Evolutionary conservation across 2,113 vertebrate genomes (phyloP).

Genomic region (Poeciliopsis turrubarensis): DNA sequence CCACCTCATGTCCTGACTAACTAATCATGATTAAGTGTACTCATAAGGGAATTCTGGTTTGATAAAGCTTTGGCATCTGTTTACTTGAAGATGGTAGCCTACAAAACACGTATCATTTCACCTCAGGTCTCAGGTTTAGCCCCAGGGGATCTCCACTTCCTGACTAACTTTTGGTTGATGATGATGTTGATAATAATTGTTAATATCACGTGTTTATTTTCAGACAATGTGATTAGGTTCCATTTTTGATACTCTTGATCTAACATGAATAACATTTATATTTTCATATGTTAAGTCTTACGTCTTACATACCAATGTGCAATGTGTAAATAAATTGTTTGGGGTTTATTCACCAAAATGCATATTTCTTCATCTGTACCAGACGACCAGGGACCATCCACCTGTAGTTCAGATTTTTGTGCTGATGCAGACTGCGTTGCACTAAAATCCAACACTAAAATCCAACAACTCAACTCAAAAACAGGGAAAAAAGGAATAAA

Average conservation of each 20-base stretch:
- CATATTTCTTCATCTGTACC: too few relatives aligned
- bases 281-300: not conserved
- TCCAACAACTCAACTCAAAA: too few relatives aligned
- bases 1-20: not conserved
- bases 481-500: too few relatives aligned
- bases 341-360: too few relatives aligned
- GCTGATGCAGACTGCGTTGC: too few relatives aligned
- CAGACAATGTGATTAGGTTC: not conserved
- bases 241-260: not conserved
- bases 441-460: too few relatives aligned
- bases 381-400: too few relatives aligned
- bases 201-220: not conserved
- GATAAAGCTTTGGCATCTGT: slow-evolving; percentile 1
- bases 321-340: too few relatives aligned
- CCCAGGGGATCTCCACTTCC: not conserved
- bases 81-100: not conserved
- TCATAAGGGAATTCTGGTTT: slow-evolving; percentile 8
- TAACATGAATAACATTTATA: not conserved
- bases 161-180: not conserved
- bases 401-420: too few relatives aligned
- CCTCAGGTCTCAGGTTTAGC: not conserved
- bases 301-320: not conserved
- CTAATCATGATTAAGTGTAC: slow-evolving; percentile 15
- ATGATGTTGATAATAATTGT: not conserved
- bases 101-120: slow-evolving; percentile 10